phyloP scores from a whole-genome alignment of 2,888 invertebrate genomes.

The Phrixothrix hirtus region DNA sequence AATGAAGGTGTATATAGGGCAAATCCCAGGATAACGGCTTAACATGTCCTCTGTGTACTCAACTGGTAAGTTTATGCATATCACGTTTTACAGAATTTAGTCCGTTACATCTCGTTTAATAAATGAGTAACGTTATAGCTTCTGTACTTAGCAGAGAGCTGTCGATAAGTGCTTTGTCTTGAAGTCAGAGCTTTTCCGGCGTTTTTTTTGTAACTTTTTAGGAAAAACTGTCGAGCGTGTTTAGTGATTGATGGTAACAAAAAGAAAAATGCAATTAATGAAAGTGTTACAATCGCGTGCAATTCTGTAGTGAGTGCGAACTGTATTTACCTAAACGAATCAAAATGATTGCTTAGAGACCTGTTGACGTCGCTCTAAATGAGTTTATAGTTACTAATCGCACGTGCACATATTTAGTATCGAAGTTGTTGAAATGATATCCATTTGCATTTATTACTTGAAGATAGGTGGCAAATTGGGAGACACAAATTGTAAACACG shows the following conservation, averaged over 20 bases:
- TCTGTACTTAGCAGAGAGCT: slow-evolving; percentile 2
- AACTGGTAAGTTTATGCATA: slow-evolving; percentile 32
- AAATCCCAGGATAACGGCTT: slow-evolving; percentile 32
- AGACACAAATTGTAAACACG: slow-evolving; percentile 8
- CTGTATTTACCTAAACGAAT: slow-evolving; percentile 16
- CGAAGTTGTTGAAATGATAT: slow-evolving; percentile 4
- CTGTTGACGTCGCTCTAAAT: slow-evolving; percentile 19
- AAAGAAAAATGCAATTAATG: slow-evolving; percentile 6
- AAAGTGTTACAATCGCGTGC: slow-evolving; percentile 6
- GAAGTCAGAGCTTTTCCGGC: background rate
- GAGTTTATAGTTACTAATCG: slow-evolving; percentile 15
- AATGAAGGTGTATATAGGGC: slow-evolving; percentile 37
- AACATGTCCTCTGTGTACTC: slow-evolving; percentile 32
- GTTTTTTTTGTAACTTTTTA: background rate
- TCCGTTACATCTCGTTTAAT: slow-evolving; percentile 23
- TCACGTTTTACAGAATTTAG: slow-evolving; percentile 27
- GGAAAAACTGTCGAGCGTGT: slow-evolving; percentile 5
- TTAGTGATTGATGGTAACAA: slow-evolving; percentile 5
- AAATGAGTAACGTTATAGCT: slow-evolving; percentile 18
- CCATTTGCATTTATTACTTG: slow-evolving; percentile 13
- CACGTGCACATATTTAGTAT: slow-evolving; percentile 9
- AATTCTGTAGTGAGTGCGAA: slow-evolving; percentile 5
- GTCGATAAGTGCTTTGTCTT: slow-evolving; percentile 8
- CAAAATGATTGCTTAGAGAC: slow-evolving; percentile 13
- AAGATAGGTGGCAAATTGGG: background rate